Conservation (phyloP, 2,888 invertebrate species). For the Trichogramma dendrolimi region DNA sequence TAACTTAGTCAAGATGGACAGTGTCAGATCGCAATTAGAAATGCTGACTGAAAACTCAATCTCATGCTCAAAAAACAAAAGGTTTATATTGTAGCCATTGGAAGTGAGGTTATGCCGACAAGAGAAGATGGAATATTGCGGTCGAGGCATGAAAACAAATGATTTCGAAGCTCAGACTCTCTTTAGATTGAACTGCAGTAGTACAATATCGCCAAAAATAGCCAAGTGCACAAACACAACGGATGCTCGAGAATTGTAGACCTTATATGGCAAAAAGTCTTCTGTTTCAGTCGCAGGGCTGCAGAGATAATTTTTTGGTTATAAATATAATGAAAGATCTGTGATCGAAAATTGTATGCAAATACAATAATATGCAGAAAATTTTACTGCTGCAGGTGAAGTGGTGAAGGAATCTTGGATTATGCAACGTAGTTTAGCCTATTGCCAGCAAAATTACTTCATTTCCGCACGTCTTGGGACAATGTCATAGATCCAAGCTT, state of each 20-base stretch:
- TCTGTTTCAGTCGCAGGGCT: constrained; percentile 30
- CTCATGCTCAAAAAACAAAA: constrained; percentile 33
- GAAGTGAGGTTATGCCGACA: constrained; percentile 15
- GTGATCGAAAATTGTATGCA: too few relatives aligned
- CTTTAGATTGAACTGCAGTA: constrained; percentile 34
- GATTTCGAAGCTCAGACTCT: constrained; percentile 36
- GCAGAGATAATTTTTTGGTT: constrained; percentile 34
- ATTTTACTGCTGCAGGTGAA: too few relatives aligned
- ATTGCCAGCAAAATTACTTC: constrained; percentile 32
- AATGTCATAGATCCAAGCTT: constrained; percentile 26
- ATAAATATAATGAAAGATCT: constrained; percentile 30
- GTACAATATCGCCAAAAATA: constrained; percentile 33
- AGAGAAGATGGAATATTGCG: constrained; percentile 24
- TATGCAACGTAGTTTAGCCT: constrained; percentile 30
- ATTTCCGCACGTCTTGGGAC: constrained; percentile 34
- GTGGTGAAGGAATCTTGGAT: constrained; percentile 32
- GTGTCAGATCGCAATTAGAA: too few relatives aligned
- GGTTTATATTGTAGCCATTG: constrained; percentile 30
- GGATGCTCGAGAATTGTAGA: constrained; percentile 33
- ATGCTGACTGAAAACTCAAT: too few relatives aligned
- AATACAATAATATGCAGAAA: too few relatives aligned
- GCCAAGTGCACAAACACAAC: constrained; percentile 33
- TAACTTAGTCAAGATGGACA: too few relatives aligned
- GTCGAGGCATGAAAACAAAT: constrained; percentile 31
- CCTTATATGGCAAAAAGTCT: constrained; percentile 32